Evolutionary conservation across 2,113 vertebrate genomes (phyloP).

Genomic region (Paralichthys olivaceus): DNA sequence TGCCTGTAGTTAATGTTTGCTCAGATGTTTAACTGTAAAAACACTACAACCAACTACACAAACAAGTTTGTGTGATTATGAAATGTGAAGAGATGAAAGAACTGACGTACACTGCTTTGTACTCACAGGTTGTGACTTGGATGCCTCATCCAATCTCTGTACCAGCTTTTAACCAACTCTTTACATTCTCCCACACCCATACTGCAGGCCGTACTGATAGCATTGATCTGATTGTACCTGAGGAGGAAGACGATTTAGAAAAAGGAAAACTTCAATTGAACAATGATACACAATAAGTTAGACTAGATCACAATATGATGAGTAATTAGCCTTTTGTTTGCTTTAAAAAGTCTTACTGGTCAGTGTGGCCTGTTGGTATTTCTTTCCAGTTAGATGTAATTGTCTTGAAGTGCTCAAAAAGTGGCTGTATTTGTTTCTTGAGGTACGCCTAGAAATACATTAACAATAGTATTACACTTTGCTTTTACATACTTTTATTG

Average conservation of each 20-base stretch:
- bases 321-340: not conserved
- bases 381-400: constrained; percentile 71
- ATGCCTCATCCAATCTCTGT: constrained; percentile 71
- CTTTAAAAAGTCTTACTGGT: constrained; percentile 84
- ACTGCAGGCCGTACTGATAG: constrained; percentile 85
- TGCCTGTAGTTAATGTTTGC: no score
- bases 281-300: not conserved
- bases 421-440: constrained; percentile 83
- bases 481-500: not conserved
- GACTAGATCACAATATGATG: not conserved
- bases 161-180: constrained; percentile 55
- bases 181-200: constrained; percentile 75
- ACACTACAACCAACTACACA: not conserved
- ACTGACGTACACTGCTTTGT: not conserved
- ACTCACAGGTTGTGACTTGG: constrained; percentile 79
- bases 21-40: no score
- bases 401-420: constrained; percentile 79
- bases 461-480: not conserved
- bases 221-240: constrained; percentile 90
- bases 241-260: not conserved
- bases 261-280: not conserved
- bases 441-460: constrained; percentile 83
- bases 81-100: not conserved
- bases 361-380: constrained; percentile 72
- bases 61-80: not conserved